Evolutionary conservation across 2,113 vertebrate species (phyloP).

Genomic region (Columba janthina): DNA sequence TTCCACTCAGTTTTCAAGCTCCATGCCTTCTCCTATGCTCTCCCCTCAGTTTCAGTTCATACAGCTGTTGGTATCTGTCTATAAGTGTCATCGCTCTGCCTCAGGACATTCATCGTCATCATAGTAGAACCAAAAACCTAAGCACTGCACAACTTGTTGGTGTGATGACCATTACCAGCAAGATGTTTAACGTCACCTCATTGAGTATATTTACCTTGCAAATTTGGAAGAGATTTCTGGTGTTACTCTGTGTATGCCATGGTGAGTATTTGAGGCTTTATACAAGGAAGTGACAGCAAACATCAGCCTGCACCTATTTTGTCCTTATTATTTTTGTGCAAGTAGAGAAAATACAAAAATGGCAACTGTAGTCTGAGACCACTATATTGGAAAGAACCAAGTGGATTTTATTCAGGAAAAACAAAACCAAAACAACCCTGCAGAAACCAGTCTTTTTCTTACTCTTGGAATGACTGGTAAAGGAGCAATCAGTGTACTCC

Average conservation of each 20-base stretch:
- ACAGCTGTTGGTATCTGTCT: background rate
- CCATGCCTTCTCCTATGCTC: background rate
- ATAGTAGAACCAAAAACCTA: background rate
- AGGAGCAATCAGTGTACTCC: background rate
- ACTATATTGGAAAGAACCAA: background rate
- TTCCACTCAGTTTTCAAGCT: background rate
- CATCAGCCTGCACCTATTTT: background rate
- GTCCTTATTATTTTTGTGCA: background rate
- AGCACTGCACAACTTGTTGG: background rate
- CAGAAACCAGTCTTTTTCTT: background rate
- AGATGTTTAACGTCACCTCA: background rate
- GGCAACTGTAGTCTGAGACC: background rate
- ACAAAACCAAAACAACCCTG: background rate
- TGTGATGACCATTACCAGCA: background rate
- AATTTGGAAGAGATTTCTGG: background rate
- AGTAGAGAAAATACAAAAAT: background rate
- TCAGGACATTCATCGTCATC: background rate
- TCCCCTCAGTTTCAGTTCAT: background rate
- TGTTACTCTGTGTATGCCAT: background rate
- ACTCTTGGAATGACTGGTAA: background rate
- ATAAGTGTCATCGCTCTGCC: background rate
- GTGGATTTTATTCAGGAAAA: background rate
- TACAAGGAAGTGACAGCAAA: background rate
- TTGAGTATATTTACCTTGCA: background rate
- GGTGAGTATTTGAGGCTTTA: background rate